Percentiles rank a stretch among this genome's conserved stretches.
Evolutionary conservation across 2,888 invertebrate species (phyloP).

Genomic region (Yponomeuta evonymella): DNA sequence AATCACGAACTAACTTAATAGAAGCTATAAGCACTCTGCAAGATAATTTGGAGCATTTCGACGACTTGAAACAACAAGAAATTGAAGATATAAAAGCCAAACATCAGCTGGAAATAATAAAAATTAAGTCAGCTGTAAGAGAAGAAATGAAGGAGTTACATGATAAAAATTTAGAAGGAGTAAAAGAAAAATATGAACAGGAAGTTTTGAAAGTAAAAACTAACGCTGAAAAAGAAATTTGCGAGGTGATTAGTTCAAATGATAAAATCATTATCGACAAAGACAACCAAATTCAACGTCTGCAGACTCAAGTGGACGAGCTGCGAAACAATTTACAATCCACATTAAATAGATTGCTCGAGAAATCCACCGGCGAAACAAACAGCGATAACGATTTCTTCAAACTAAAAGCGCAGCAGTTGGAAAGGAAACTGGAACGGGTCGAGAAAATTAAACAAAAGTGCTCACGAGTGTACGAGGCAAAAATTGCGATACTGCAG

Average conservation of each 20-base stretch:
- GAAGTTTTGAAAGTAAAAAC: slow-evolving; percentile 18
- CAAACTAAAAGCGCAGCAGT: slow-evolving; percentile 37
- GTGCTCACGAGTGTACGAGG: slow-evolving; percentile 44
- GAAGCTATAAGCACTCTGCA: slow-evolving; percentile 42
- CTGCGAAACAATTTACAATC: slow-evolving; percentile 42
- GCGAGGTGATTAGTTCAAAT: slow-evolving; percentile 3
- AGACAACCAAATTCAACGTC: slow-evolving; percentile 37
- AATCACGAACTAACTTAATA: slow-evolving; percentile 41
- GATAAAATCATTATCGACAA: slow-evolving; percentile 19
- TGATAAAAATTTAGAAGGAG: slow-evolving; percentile 45
- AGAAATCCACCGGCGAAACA: slow-evolving; percentile 35
- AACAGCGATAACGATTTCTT: slow-evolving; percentile 28
- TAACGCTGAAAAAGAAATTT: slow-evolving; percentile 17
- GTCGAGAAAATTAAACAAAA: slow-evolving; percentile 53
- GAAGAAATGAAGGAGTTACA: slow-evolving; percentile 40
- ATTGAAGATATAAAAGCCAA: slow-evolving; percentile 48
- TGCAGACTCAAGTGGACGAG: slow-evolving; percentile 42
- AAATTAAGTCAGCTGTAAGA: slow-evolving; percentile 36
- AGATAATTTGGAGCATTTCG: slow-evolving; percentile 41
- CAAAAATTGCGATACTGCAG: slow-evolving; percentile 49
- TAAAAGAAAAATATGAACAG: slow-evolving; percentile 41
- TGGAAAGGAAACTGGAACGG: slow-evolving; percentile 55
- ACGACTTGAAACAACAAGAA: slow-evolving; percentile 47
- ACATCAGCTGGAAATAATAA: slow-evolving; percentile 48
- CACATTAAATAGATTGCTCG: slow-evolving; percentile 39